phyloP scores from a whole-genome alignment of 2,113 vertebrate genomes.

The Erythrocercus mccallii region DNA sequence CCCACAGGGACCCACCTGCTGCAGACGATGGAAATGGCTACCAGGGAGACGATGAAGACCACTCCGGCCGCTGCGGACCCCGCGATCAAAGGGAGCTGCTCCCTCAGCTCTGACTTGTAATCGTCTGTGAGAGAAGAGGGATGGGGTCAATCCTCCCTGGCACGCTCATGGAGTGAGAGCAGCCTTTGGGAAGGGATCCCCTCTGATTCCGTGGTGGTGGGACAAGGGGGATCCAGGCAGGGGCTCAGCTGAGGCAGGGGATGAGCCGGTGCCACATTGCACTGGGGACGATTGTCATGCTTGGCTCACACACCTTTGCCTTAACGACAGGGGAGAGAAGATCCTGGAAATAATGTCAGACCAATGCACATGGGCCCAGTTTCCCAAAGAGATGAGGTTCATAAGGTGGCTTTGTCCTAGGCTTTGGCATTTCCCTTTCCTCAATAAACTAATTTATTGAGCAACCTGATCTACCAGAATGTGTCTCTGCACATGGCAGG shows the following conservation, averaged over 20 bases:
- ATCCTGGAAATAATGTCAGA: neutral
- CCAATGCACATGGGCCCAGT: no score
- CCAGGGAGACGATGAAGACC: conserved; percentile 94
- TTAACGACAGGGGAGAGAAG: neutral
- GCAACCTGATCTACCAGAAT: neutral
- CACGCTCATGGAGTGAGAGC: fast-evolving
- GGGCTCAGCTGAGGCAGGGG: fast-evolving
- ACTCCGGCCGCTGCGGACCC: conserved; percentile 93
- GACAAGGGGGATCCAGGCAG: neutral
- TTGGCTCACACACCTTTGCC: neutral
- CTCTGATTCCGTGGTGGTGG: neutral
- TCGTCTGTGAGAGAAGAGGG: conserved; percentile 80
- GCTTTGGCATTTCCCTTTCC: neutral
- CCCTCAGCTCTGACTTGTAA: conserved; percentile 96
- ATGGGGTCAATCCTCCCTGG: neutral
- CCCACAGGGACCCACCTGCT: conserved; percentile 81
- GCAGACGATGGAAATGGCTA: conserved; percentile 97
- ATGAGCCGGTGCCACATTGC: fast-evolving
- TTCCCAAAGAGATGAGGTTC: neutral
- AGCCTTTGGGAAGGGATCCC: neutral
- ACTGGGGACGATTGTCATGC: neutral
- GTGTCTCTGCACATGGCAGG: neutral
- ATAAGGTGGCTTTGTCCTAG: neutral
- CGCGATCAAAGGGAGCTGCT: conserved; percentile 94
- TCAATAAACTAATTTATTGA: neutral